These are phyloP conservation scores for Paramormyrops hopkinsi DNA, from an alignment of 2,797 vertebrate genomes.

Conservation along the genomic window DNA sequence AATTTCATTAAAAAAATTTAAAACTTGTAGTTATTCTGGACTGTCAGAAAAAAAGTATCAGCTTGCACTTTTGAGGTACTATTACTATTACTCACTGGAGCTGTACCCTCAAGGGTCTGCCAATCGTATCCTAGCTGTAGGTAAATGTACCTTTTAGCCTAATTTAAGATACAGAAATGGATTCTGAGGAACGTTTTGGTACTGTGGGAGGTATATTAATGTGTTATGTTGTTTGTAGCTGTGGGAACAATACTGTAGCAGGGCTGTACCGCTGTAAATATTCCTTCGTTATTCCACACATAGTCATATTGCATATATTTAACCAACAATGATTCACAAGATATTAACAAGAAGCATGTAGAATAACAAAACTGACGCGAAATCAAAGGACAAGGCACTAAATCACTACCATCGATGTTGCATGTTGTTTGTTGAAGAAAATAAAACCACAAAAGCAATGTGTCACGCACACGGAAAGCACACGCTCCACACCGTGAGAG, in stretches of 20 bases:
- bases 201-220: not conserved
- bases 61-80: not conserved
- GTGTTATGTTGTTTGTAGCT: not conserved
- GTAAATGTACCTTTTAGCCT: not conserved
- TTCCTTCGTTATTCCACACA: not conserved
- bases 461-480: not conserved
- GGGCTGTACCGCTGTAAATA: not conserved
- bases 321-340: not conserved
- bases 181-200: not conserved
- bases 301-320: not conserved
- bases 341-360: not conserved
- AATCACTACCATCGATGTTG: not conserved
- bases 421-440: not conserved
- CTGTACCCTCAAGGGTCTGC: not conserved
- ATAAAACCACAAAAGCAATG: not conserved
- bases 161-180: not conserved
- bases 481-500: not conserved
- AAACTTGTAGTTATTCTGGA: not conserved
- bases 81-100: not conserved
- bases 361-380: not conserved
- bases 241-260: not conserved
- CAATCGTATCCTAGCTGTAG: not conserved
- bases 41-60: not conserved
- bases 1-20: not conserved
- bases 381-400: not conserved